A percentile compares a stretch with the other conserved stretches of the same genome.
Conservation (phyloP, 1,140 invertebrate species). For the Bombus superbus region DNA sequence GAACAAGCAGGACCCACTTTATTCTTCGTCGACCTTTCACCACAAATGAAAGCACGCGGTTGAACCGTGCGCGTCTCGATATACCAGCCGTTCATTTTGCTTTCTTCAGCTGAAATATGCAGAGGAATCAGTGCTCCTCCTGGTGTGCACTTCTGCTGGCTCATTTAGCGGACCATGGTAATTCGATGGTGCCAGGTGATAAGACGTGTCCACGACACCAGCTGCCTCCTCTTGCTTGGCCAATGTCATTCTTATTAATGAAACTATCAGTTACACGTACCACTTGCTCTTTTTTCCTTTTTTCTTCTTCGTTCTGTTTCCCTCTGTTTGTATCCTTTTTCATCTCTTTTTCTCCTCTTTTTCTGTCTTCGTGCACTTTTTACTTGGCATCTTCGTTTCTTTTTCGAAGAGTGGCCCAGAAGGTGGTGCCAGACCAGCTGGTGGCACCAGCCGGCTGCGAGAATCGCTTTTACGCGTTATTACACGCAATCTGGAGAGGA, state of each 20-base stretch:
- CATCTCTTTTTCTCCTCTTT: neutral
- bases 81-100: constrained; percentile 38
- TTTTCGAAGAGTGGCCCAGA: neutral
- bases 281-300: neutral
- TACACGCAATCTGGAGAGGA: constrained; percentile 50
- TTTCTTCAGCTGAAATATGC: constrained; percentile 29
- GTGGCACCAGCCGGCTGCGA: constrained; percentile 53
- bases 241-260: constrained; percentile 71
- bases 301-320: neutral
- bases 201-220: constrained; percentile 26
- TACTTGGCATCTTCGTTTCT: neutral
- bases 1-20: constrained; percentile 34
- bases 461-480: constrained; percentile 42
- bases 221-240: constrained; percentile 49
- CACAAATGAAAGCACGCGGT: constrained; percentile 48
- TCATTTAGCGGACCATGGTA: constrained; percentile 8
- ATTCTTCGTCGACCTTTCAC: constrained; percentile 55
- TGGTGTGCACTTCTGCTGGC: neutral
- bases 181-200: constrained; percentile 57
- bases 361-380: neutral
- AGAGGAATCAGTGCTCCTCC: constrained; percentile 36
- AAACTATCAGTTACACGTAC: constrained; percentile 69
- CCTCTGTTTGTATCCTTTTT: neutral
- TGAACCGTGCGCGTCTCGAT: constrained; percentile 3
- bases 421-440: constrained; percentile 59